Evolutionary conservation across 2,113 vertebrate genomes (phyloP), one percentile per base, ranked within the genome.

Genomic region (Chloroceryle aenea): DNA sequence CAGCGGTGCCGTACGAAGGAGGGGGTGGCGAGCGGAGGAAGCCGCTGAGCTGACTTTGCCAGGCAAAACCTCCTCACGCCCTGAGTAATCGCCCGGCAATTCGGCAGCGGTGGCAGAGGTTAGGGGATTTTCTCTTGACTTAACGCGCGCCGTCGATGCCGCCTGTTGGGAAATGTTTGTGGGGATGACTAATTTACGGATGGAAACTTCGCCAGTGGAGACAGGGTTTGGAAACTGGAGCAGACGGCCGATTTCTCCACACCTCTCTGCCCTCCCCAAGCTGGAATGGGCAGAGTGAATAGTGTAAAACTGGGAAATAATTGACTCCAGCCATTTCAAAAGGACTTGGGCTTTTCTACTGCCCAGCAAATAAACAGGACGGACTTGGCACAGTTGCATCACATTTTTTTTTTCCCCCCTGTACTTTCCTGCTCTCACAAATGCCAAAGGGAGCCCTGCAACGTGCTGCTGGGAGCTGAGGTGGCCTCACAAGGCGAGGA

Each of bases 181-280:
- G 90, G 64, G 72, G 89, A 81, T 96, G 96, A 97, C 63, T 92
- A 92, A 97, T 73, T 73, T 36, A 25, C 80, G 88, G 36, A 42
- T 5, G 84, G 76, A 63, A 90, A 78, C 75, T 84, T 55, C 59
- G 27, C 62, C 40, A 4, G 47, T 18, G 43, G 29, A 22, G 71
- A 58, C 25, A 53, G 86, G 83, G 78, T 56, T 71, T 72, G 92
- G 90, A 64, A 59, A 42, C 47, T 76, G 76, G 1, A 69, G 36
- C 79, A 12, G 38, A 34, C 55, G 93, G 90, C 83, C 2, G 30
- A 84, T 92, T 92, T 81, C 79, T 90, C 92, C 86, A 59, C 63
- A 4, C 16, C 10, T 30, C 29, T 47, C 50, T 81, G 55, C 42
- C 43, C 7, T 88, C 53, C 86, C 59, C n/a, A 1, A 50, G 30